phyloP scores from a whole-genome alignment of 1,140 invertebrate genomes.

The Cryptotermes secundus region DNA sequence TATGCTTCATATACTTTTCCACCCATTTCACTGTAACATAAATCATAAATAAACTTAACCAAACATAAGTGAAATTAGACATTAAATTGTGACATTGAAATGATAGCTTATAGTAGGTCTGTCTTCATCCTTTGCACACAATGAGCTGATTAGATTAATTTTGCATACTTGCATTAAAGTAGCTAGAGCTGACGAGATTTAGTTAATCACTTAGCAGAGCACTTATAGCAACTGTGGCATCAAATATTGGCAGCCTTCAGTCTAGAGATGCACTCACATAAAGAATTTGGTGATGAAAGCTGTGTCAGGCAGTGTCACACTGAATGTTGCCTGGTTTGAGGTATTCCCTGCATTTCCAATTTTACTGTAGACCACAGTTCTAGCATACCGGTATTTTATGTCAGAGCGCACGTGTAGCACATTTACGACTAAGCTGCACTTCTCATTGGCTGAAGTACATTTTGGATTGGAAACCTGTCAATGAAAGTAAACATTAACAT shows the following conservation, averaged over 20 bases:
- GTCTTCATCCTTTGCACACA: too few relatives aligned
- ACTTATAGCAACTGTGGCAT: too few relatives aligned
- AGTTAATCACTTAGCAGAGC: too few relatives aligned
- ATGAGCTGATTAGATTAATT: too few relatives aligned
- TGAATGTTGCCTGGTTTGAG: constrained; percentile 60
- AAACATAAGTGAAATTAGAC: too few relatives aligned
- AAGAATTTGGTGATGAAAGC: constrained; percentile 64
- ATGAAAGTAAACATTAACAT: too few relatives aligned
- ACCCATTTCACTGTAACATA: constrained; percentile 41
- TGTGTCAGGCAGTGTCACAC: constrained; percentile 62
- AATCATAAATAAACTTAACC: too few relatives aligned
- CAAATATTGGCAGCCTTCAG: too few relatives aligned
- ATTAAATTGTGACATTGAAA: too few relatives aligned
- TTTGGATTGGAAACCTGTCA: neutral
- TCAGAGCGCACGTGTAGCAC: constrained; percentile 56
- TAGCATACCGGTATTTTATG: constrained; percentile 59
- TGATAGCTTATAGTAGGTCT: too few relatives aligned
- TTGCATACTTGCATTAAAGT: too few relatives aligned
- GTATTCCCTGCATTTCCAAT: constrained; percentile 55
- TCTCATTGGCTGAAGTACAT: neutral
- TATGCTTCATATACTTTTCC: constrained; percentile 43
- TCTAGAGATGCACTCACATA: constrained; percentile 50
- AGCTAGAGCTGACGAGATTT: too few relatives aligned
- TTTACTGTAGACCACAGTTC: constrained; percentile 57
- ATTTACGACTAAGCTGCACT: neutral